Evolutionary conservation across 2,888 invertebrate genomes (phyloP), one percentile per base, ranked within the genome.

Genomic region (Tipula helvola): DNA sequence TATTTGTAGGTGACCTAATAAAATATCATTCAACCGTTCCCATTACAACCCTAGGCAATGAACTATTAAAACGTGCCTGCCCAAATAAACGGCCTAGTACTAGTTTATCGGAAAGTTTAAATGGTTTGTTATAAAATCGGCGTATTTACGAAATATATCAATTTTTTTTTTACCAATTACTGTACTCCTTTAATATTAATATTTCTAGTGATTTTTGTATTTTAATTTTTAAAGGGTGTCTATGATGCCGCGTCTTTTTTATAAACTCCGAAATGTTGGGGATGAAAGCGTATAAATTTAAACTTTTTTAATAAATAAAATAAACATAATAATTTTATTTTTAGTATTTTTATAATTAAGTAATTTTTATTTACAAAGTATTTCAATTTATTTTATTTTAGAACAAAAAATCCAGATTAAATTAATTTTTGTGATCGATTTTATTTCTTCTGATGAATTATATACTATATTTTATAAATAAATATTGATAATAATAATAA

Each of bases 1-100:
- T 39, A 16, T 57, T 71, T 71, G 2, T 10, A 71, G 88, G 87
- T 86, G 88, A 88, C 83, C 87, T 88, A 28, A 87, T 88, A 10
- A 86, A 86, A 86, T 87, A 88, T 86, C 88, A 88, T 87, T 86
- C 87, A 36, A 87, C 85, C 36, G 87, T 88, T 71, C 88, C 88
- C 41, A 88, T 88, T 36, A 88, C 88, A 71, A 44, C 86, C 16
- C 86, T 87, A n/a, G 88, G 88, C 85, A 88, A 88, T 88, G 89
- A 89, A 88, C 85, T 88, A 36, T 86, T 89, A 71, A 71, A 88
- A 83, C 87, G 87, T 36, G 87, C 88, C 47, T 88, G 88, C 86
- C 86, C 87, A 86, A 87, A 83, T 87, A 86, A 87, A 86, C 86
- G 83, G 28, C 28, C 18, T 2, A 86, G 16, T 13, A 10, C 71